Conservation (phyloP, 2,888 invertebrate species). For the Troides aeacus region DNA sequence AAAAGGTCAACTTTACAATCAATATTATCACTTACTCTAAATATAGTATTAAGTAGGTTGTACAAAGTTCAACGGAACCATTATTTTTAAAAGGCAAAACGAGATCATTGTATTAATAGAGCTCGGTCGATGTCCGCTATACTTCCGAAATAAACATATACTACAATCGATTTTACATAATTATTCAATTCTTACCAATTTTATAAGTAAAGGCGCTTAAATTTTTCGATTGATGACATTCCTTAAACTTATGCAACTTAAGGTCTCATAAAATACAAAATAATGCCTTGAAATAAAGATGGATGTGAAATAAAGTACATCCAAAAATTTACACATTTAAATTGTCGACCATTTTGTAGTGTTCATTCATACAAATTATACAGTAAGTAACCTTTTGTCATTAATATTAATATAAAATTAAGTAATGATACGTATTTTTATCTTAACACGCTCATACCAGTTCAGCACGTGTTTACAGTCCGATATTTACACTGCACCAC, state of each 20-base stretch:
- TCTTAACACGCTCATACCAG: too few relatives aligned
- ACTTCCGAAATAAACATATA: constrained; percentile 31
- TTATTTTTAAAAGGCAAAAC: constrained; percentile 42
- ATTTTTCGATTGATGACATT: constrained; percentile 4
- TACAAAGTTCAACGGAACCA: constrained; percentile 43
- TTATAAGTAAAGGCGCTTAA: background rate
- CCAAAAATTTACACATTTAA: too few relatives aligned
- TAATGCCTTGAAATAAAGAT: constrained; percentile 1
- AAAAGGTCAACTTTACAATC: background rate
- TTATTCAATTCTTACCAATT: constrained; percentile 26
- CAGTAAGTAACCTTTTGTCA: too few relatives aligned
- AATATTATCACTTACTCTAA: background rate
- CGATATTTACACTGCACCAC: too few relatives aligned
- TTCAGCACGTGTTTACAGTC: too few relatives aligned
- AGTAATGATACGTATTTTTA: too few relatives aligned
- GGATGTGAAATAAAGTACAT: too few relatives aligned
- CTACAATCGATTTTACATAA: constrained; percentile 26
- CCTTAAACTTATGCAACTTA: constrained; percentile 1
- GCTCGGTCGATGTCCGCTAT: constrained; percentile 34
- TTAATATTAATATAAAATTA: too few relatives aligned
- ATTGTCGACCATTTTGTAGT: too few relatives aligned
- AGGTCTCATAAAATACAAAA: background rate
- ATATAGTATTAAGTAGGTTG: constrained; percentile 19
- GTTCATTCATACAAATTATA: too few relatives aligned
- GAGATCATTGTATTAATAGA: constrained; percentile 36